A percentile compares a stretch with the other conserved stretches of the same genome.
phyloP scores from a whole-genome alignment of 2,888 invertebrate genomes.

The Ornithoptera priamus region DNA sequence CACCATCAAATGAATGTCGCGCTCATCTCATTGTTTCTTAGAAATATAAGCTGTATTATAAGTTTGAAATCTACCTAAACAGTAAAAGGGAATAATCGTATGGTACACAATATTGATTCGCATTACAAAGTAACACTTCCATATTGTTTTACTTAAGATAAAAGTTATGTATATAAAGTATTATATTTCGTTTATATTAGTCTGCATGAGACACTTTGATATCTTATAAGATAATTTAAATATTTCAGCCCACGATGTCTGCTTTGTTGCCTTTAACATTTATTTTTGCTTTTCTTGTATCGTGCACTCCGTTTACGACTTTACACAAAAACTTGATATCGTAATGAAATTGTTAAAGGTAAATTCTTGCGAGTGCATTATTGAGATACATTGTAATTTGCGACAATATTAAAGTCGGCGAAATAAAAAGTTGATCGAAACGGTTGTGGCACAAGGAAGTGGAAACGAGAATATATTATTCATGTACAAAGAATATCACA shows the following conservation, averaged over 20 bases:
- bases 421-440: constrained; percentile 39
- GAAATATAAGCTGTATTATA: too few relatives aligned
- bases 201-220: not conserved
- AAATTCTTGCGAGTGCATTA: constrained; percentile 12
- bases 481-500: too few relatives aligned
- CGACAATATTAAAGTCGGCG: constrained; percentile 42
- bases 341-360: constrained; percentile 56
- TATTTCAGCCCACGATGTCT: constrained; percentile 19
- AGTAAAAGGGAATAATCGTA: too few relatives aligned
- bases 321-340: constrained; percentile 36
- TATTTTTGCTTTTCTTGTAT: not conserved
- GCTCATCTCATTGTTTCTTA: too few relatives aligned
- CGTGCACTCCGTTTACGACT: constrained; percentile 29
- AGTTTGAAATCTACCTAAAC: too few relatives aligned
- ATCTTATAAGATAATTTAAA: constrained; percentile 28
- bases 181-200: too few relatives aligned
- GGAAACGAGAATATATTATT: too few relatives aligned
- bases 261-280: not conserved
- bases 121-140: too few relatives aligned
- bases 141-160: too few relatives aligned
- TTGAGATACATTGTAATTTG: constrained; percentile 42
- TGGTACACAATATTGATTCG: too few relatives aligned
- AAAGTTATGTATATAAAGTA: too few relatives aligned
- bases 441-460: constrained; percentile 33
- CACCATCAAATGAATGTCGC: too few relatives aligned